Conservation (phyloP, 2,888 invertebrate genomes). For the Allacma fusca region DNA sequence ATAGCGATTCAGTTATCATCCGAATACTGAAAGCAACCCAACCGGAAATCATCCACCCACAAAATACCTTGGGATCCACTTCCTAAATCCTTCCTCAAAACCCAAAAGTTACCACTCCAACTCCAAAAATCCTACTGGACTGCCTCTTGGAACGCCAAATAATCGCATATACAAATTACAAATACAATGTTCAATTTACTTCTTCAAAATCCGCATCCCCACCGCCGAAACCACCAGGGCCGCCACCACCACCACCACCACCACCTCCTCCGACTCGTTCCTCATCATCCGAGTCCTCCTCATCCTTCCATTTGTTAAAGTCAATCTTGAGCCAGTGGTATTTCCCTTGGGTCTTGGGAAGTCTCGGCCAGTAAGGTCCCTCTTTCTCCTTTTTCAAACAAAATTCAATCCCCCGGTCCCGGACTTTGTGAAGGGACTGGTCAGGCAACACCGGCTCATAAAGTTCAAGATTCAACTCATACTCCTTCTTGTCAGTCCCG, state of each 20-base stretch:
- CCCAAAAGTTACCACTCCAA: too few species aligned
- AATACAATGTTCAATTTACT: slow-evolving; percentile 61
- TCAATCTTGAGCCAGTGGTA: slow-evolving; percentile 96
- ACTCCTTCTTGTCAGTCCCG: slow-evolving; percentile 81
- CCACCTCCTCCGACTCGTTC: slow-evolving; percentile 63
- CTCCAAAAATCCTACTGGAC: too few species aligned
- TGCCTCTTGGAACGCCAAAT: too few species aligned
- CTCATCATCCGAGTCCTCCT: slow-evolving; percentile 90
- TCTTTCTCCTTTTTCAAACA: slow-evolving; percentile 70
- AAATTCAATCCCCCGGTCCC: slow-evolving; percentile 68
- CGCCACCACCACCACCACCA: slow-evolving; percentile 30
- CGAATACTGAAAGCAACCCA: too few species aligned
- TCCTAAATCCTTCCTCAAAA: too few species aligned
- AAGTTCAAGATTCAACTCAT: slow-evolving; percentile 88
- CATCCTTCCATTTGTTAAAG: slow-evolving; percentile 97
- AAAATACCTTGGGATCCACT: too few species aligned
- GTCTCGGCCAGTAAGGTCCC: slow-evolving; percentile 85
- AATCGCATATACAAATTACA: too few species aligned
- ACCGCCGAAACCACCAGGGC: slow-evolving; percentile 45
- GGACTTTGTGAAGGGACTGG: slow-evolving; percentile 68
- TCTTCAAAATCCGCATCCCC: slow-evolving; percentile 70
- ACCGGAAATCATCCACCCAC: too few species aligned
- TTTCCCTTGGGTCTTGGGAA: slow-evolving; percentile 87
- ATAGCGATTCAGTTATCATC: too few species aligned
- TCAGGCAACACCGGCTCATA: slow-evolving; percentile 83